Evolutionary conservation across 2,113 vertebrate species (phyloP), one percentile per base, ranked within the genome.

Genomic region (Neopipo cinnamomea): DNA sequence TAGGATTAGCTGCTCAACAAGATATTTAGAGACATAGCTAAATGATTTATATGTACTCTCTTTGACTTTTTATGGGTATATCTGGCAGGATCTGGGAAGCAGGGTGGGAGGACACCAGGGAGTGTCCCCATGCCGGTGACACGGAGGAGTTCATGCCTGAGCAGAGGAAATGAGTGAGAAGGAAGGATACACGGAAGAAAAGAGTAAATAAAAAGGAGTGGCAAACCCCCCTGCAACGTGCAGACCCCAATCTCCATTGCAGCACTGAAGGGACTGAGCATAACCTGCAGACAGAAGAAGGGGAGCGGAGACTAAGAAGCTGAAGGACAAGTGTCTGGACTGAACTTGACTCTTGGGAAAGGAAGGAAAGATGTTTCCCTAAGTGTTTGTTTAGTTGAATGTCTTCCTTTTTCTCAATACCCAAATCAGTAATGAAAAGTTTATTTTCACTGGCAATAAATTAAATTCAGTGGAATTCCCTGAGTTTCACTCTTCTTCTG

Each of bases 181-280:
- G 24, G 27, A 77, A 50, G n/a, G 19, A 67, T 10, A 6, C 14
- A 3, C 52, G 33, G 41, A 41, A 72, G 21, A 66, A 71, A 65
- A 55, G 31, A 35, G 20, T 39, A 56, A 50, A 12, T 46, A 77
- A 56, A 14, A 50, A 76, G 19, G 44, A 82, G 4, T 12, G 14
- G 7, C 27, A 68, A 70, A 75, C 42, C 42, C 21, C 0, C 2
- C 19, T 5, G 0, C 21, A 53, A 44, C 9, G 13, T 19, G 15
- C 17, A 66, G 52, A 61, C 8, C 28, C n/a, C 70, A 49, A 28
- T 31, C 27, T 75, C 10, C 16, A 4, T 58, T 2, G 1, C 41
- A 11, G 33, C 37, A 7, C 28, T 66, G 42, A 62, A 67, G 20
- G 41, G 41, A 56, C 18, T 41, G 24, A 77, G 28, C 9, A 14